Base-by-base conservation (phyloP, 2,888 invertebrate species). In the Brenthis hecate region DNA sequence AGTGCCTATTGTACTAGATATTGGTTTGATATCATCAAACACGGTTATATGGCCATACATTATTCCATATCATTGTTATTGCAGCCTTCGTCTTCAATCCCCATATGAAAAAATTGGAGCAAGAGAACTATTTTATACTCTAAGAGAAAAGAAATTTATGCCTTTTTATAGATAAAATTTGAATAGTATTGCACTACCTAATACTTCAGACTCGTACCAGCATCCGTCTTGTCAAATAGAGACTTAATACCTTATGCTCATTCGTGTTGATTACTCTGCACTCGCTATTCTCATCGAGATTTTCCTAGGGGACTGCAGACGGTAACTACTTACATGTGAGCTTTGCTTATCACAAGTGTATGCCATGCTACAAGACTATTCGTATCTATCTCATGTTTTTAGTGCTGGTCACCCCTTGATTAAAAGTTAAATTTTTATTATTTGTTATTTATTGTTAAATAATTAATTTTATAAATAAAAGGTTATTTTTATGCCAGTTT, bases 231-330 rank as follows among this genome's bases (percentile, higher is more conserved):
- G 54, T 16, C 47, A 47, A 54, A 58, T 58, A 53, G 6, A 51
- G 43, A 50, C n/a, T 51, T 53, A 65, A 57, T 57, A 57, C 51
- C 23, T 64, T 60, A 48, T 64, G 55, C 58, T 54, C 16, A 50
- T 60, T 58, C 54, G 36, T 63, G 47, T 68, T 68, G 58, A 64
- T 64, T 64, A 57, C 55, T 16, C 32, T 58, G 64, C 68, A 58
- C 51, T 57, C 58, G 43, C 32, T 48, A 53, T 54, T 68, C 64
- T 54, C 54, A 43, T 57, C 63, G 19, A 57, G 64, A 19, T 48
- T 50, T 58, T 65, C 60, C 64, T 58, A 6, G 50, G 64, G 32
- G 64, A 60, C 16, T 13, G 47, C 32, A 55, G 55, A 14, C 54
- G 36, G 36, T 36, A 64, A 58, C 36, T 47, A 55, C 19, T 47